Conservation (phyloP, 2,888 invertebrate species). For the Tuta absoluta region DNA sequence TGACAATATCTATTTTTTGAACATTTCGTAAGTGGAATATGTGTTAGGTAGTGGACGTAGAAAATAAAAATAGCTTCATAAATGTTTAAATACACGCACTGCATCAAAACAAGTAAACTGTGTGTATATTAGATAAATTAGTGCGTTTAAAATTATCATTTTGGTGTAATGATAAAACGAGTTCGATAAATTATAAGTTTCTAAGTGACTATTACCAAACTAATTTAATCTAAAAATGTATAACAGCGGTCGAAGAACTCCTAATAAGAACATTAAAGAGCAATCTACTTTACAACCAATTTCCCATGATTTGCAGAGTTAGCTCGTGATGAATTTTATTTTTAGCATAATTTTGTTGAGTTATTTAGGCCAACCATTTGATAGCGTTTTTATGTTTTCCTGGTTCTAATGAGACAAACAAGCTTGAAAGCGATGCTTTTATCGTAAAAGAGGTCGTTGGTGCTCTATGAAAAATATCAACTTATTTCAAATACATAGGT, state of each 20-base stretch:
- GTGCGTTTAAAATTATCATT: background rate
- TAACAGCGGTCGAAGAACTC: conserved; percentile 18
- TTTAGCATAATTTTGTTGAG: conserved; percentile 22
- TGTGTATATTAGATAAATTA: conserved; percentile 5
- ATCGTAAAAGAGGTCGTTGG: conserved; percentile 9
- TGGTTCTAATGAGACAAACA: conserved; percentile 23
- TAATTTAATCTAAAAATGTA: conserved; percentile 16
- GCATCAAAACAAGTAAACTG: conserved; percentile 5
- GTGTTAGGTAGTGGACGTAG: conserved; percentile 28
- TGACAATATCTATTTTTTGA: conserved; percentile 65
- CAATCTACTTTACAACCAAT: background rate
- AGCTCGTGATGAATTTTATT: conserved; percentile 16
- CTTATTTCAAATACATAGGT: too few species aligned
- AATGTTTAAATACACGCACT: conserved; percentile 11
- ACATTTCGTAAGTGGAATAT: conserved; percentile 51
- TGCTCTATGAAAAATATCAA: background rate
- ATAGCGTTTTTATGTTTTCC: conserved; percentile 24
- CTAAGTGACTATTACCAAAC: background rate
- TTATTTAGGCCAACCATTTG: conserved; percentile 24
- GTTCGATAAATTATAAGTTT: background rate
- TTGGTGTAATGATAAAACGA: background rate
- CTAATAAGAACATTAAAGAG: background rate
- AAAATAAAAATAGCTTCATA: conserved; percentile 24
- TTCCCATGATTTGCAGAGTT: conserved; percentile 5
- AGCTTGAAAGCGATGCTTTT: conserved; percentile 14